Evolutionary conservation across 1,140 invertebrate genomes (phyloP), one percentile per base, ranked within the genome.

Genomic region (Papilio polyxenes): DNA sequence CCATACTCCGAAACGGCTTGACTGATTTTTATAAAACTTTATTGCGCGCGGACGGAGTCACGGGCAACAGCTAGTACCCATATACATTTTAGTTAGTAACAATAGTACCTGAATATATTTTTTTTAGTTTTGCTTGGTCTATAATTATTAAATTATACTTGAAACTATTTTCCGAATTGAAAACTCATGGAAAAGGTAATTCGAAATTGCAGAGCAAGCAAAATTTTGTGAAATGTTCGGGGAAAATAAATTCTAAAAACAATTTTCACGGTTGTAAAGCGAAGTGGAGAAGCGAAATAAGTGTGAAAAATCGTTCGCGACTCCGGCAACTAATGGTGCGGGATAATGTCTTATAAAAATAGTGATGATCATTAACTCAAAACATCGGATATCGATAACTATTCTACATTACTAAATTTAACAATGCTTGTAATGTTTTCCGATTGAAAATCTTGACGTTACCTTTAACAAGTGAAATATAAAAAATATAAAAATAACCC

Each of bases 181-280:
- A 31, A 72, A 51, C 15, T 75, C 17, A 17, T 51, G 17, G 44
- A 56, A 77, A 77, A 77, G 20, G n/a, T 77, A 77, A 77, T 77
- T 77, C 75, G 44, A 77, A 23, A 53, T 53, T 15, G 20, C 20
- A 23, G 20, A 53, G 48, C 75, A 13, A 75, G 44, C 44, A 75
- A 75, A 48, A 75, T 75, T 49, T 72, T 15, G 65, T 31, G 13
- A 72, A 37, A 11, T 53, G 49, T 77, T 77, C 75, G 3, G 17
- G 31, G 78, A 65, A 65, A 69, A 80, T 80, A 80, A 80, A 80
- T 80, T 80, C 59, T 65, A 65, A 80, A 80, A 80, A 80, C 78
- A 80, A 80, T 80, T 80, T 80, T 80, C 78, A 80, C 78, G 78
- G 78, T 80, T 80, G 78, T 80, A 80, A 80, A 80, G 78, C 59